A percentile compares a stretch with the other conserved stretches of the same genome.
Evolutionary conservation across 2,113 vertebrate species (phyloP).

Genomic region (Nicator chloris): DNA sequence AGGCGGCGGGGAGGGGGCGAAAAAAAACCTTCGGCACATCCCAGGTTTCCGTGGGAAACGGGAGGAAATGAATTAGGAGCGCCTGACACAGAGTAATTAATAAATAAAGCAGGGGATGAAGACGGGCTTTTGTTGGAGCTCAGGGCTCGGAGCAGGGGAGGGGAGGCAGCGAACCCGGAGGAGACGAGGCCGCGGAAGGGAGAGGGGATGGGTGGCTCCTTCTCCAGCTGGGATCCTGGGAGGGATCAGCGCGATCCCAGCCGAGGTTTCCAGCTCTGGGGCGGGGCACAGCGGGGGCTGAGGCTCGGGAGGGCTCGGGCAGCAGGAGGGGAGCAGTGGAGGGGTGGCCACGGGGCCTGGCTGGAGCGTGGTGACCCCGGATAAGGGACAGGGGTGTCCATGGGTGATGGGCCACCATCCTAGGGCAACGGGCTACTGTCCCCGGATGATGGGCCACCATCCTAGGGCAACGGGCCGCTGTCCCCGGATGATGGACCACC

Average conservation of each 20-base stretch:
- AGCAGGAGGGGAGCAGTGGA: not conserved
- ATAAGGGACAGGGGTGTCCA: not conserved
- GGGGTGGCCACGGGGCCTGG: rapidly evolving
- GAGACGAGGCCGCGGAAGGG: not conserved
- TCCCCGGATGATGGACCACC: too few relatives aligned
- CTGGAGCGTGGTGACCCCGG: rapidly evolving
- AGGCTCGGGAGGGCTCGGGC: not conserved
- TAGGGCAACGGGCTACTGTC: too few relatives aligned
- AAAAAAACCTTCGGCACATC: not conserved
- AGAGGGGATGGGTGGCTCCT: not conserved
- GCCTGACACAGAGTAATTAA: not conserved
- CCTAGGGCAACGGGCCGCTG: too few relatives aligned
- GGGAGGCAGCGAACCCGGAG: not conserved
- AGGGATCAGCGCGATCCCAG: not conserved
- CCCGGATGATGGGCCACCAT: too few relatives aligned
- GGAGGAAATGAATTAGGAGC: not conserved
- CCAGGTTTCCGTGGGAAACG: not conserved
- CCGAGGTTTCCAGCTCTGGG: not conserved
- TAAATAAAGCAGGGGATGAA: conserved; percentile 16
- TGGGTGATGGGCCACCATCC: not conserved
- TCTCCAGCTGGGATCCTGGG: not conserved
- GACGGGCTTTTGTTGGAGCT: not conserved
- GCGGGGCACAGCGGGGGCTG: not conserved
- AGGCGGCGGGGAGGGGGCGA: too few relatives aligned
- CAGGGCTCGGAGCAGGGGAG: not conserved